These are phyloP conservation scores for Meteorus colon DNA, from an alignment of 2,888 invertebrate genomes.

Conservation along the genomic window DNA sequence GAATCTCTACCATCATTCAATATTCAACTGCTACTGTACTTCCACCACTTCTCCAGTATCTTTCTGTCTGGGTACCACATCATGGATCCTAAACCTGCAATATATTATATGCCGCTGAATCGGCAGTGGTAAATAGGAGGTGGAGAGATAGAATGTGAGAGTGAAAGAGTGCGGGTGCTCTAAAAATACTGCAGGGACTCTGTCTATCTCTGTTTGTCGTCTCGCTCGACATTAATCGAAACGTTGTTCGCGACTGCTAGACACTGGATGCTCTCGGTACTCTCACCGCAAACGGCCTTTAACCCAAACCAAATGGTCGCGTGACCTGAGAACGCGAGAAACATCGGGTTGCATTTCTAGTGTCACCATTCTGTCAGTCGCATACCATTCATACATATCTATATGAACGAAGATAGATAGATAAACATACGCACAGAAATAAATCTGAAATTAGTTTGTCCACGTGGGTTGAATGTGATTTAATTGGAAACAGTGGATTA, in stretches of 20 bases:
- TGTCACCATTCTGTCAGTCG: slow-evolving; percentile 9
- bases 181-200: slow-evolving; percentile 6
- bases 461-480: background rate
- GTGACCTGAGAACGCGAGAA: slow-evolving; percentile 15
- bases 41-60: background rate
- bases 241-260: slow-evolving; percentile 38
- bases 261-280: slow-evolving; percentile 5
- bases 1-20: background rate
- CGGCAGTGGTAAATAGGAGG: background rate
- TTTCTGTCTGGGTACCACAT: background rate
- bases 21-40: background rate
- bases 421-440: background rate
- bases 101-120: background rate
- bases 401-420: background rate
- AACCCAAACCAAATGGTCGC: slow-evolving; percentile 23
- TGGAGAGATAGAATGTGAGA: background rate
- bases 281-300: slow-evolving; percentile 28
- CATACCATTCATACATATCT: background rate
- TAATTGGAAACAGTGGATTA: background rate
- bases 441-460: slow-evolving; percentile 11
- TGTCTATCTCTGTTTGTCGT: slow-evolving; percentile 21
- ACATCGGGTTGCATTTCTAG: slow-evolving; percentile 4
- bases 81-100: background rate
- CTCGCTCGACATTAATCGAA: slow-evolving; percentile 39
- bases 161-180: background rate